Base-by-base conservation (phyloP, 2,888 invertebrate genomes). In the Daptonema setosum region DNA sequence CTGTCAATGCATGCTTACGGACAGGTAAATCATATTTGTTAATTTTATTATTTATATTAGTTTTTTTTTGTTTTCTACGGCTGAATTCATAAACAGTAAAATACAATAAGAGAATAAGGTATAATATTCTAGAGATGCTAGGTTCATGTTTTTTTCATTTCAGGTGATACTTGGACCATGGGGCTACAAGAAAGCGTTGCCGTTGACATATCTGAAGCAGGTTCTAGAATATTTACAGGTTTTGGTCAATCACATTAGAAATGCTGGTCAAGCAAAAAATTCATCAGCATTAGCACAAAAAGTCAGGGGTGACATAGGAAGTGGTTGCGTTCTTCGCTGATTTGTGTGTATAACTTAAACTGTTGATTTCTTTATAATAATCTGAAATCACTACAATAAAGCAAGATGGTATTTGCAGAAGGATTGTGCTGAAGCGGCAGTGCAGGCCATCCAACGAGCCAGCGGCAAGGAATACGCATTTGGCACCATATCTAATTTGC, bases 1-100 rank as follows among this genome's bases (percentile, higher is more conserved):
- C 59, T 63, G 35, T 61, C 62, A 47, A 60, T 68, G 3, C 68
- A 68, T 55, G 63, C 66, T 5, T 68, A 68, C 58, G 68, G 68
- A 30, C 68, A 65, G 54, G 57, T 64, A 25, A 11, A n/a, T 52
- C 24, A 11, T 25, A 35, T 29, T 57, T 48, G 54, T 58, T 20
- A 53, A 29, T 29, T 53, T 54, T 24, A 50, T 54, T 55, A 17
- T 50, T 50, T 25, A 50, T 50, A n/a, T 8, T 22, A 25, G 24
- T 41, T 41, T 41, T 41, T 14, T 14, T 14, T 41, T 41, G 41
- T 41, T 41, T 41, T 20, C 11, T 41, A 11, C 11, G 11, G 41
- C 11, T 41, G 41, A 11, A 41, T 41, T 41, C 41, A 41, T 14
- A 41, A 20, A 20, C 20, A 20, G 20, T 20, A 41, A 41, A 41